phyloP scores from a whole-genome alignment of 2,113 vertebrate genomes.

The Lepisosteus oculatus region DNA sequence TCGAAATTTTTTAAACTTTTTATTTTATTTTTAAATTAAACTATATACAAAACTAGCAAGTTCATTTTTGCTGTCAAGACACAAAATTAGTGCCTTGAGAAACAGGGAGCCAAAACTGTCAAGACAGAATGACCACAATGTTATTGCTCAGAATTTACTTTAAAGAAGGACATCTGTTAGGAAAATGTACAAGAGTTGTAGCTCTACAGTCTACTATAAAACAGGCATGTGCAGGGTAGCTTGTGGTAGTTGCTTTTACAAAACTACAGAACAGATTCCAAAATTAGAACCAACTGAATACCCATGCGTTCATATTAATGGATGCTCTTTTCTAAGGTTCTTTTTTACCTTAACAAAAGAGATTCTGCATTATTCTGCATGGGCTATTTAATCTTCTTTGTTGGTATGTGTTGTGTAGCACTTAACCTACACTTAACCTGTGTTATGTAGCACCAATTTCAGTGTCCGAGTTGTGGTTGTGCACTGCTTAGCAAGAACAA shows the following conservation, averaged over 20 bases:
- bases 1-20: constrained; percentile 63
- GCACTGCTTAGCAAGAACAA: constrained; percentile 30
- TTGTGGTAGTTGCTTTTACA: constrained; percentile 58
- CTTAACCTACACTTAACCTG: constrained; percentile 17
- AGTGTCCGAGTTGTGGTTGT: constrained; percentile 39
- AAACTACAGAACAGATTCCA: constrained; percentile 31
- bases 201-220: constrained; percentile 46
- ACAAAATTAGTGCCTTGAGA: constrained; percentile 38
- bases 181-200: constrained; percentile 34
- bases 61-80: constrained; percentile 44
- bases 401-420: constrained; percentile 58
- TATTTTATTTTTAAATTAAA: constrained; percentile 24
- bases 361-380: constrained; percentile 2
- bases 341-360: constrained; percentile 24
- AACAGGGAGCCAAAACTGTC: constrained; percentile 25
- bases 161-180: constrained; percentile 49
- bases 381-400: constrained; percentile 32
- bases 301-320: constrained; percentile 31
- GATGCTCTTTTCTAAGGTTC: constrained; percentile 26
- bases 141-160: constrained; percentile 71
- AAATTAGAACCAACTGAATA: constrained; percentile 35
- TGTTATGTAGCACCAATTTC: constrained; percentile 63
- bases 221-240: constrained; percentile 59
- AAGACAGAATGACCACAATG: constrained; percentile 36
- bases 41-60: constrained; percentile 56